phyloP scores from a whole-genome alignment of 1,140 invertebrate genomes.

The Artemia franciscana region DNA sequence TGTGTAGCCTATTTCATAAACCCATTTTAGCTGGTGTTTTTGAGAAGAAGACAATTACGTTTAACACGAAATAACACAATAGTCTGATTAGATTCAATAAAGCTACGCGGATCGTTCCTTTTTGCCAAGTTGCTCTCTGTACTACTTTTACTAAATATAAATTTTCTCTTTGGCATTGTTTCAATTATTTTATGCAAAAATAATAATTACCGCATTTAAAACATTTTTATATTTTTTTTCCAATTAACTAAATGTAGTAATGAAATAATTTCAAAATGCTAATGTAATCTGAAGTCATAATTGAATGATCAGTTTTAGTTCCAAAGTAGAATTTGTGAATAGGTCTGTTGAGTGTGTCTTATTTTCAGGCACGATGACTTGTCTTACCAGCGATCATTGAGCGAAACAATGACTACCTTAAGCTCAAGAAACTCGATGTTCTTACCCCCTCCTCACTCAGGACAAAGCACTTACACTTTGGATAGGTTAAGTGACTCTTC shows the following conservation, averaged over 20 bases:
- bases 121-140: too few relatives aligned
- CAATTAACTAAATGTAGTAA: neutral
- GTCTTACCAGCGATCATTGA: neutral
- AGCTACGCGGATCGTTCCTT: too few relatives aligned
- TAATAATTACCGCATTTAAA: neutral
- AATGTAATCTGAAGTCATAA: too few relatives aligned
- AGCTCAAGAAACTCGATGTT: neutral
- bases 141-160: too few relatives aligned
- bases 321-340: neutral
- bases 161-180: too few relatives aligned
- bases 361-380: neutral
- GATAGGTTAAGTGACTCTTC: neutral
- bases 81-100: too few relatives aligned
- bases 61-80: too few relatives aligned
- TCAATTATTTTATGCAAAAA: neutral
- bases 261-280: neutral
- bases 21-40: too few relatives aligned
- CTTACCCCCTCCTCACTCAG: neutral
- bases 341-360: neutral
- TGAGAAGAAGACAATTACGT: too few relatives aligned
- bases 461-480: neutral
- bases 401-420: neutral
- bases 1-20: too few relatives aligned
- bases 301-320: too few relatives aligned
- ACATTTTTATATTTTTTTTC: neutral